Evolutionary conservation across 2,888 invertebrate genomes (phyloP), one percentile per base, ranked within the genome.

Genomic region (Agrotis ipsilon): DNA sequence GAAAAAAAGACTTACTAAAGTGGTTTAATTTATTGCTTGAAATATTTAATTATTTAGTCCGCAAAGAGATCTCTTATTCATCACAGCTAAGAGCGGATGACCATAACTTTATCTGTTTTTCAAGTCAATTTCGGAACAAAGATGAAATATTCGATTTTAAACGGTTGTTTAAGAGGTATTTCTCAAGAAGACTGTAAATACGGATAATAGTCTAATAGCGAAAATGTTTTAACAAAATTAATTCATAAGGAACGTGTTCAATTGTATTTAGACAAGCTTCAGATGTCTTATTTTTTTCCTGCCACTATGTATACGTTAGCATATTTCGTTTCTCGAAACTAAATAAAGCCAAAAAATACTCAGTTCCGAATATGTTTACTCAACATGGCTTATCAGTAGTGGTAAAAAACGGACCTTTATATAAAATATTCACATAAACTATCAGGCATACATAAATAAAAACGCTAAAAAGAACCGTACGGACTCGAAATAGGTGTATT

Each of bases 351-450:
- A 52, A 71, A 78, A 66, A 52, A 39, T 39, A 1, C 45, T 63
- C 48, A 55, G 52, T 62, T 51, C 24, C 19, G 32, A 73, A 75
- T 69, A 65, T 59, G 51, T 68, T n/a, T n/a, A 39, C 65, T 46
- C 45, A 32, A 75, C 43, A 58, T 43, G n/a, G 57, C 72, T 70
- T 74, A 72, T 78, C 72, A 69, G 48, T 46, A 80, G 62, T 66
- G 71, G 21, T 69, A 55, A 72, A 32, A 68, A 72, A 46, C n/a
- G 52, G 32, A 66, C 72, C 75, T 57, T 13, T 46, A 62, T 66
- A 80, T 78, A 77, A 75, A 82, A 73, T 61, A 78, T 69, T 69
- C 64, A 72, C 58, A 72, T 65, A n/a, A 64, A 65, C 55, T 55
- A 32, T 55, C 55, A 32, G n/a, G n/a, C 57, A 59, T 43, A 64